phyloP scores from a whole-genome alignment of 2,888 invertebrate genomes.

The Drosophila subquinaria region DNA sequence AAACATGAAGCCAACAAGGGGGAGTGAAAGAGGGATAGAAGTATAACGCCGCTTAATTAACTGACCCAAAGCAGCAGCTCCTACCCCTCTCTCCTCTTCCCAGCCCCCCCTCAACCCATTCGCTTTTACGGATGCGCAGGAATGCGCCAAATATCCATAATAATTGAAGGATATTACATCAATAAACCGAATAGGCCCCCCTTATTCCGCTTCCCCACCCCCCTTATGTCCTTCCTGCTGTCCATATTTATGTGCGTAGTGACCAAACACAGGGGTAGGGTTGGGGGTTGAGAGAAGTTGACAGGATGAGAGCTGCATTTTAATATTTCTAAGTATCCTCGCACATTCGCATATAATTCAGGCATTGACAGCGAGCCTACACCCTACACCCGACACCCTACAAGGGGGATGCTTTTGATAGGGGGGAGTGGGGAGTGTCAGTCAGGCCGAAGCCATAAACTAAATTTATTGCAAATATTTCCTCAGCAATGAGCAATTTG shows the following conservation, averaged over 20 bases:
- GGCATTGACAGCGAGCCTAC: conserved; percentile 75
- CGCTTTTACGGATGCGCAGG: conserved; percentile 51
- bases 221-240: no score
- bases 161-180: conserved; percentile 84
- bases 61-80: conserved; percentile 26
- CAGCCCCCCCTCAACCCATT: conserved; percentile 52
- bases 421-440: conserved; percentile 51
- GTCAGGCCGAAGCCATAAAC: conserved; percentile 78
- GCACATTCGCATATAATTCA: conserved; percentile 82
- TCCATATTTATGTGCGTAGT: conserved; percentile 24
- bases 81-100: conserved; percentile 1
- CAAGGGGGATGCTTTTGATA: neutral
- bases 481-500: conserved; percentile 84
- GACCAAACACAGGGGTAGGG: conserved; percentile 30
- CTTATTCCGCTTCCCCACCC: neutral
- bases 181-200: conserved; percentile 73
- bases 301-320: conserved; percentile 75
- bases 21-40: neutral
- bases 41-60: conserved; percentile 63
- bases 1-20: conserved; percentile 11
- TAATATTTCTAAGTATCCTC: conserved; percentile 81
- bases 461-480: conserved; percentile 85
- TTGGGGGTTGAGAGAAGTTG: neutral
- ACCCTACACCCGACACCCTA: conserved; percentile 5
- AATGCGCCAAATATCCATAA: conserved; percentile 83